phyloP scores from a whole-genome alignment of 2,113 vertebrate genomes.

The Macrotis lagotis region DNA sequence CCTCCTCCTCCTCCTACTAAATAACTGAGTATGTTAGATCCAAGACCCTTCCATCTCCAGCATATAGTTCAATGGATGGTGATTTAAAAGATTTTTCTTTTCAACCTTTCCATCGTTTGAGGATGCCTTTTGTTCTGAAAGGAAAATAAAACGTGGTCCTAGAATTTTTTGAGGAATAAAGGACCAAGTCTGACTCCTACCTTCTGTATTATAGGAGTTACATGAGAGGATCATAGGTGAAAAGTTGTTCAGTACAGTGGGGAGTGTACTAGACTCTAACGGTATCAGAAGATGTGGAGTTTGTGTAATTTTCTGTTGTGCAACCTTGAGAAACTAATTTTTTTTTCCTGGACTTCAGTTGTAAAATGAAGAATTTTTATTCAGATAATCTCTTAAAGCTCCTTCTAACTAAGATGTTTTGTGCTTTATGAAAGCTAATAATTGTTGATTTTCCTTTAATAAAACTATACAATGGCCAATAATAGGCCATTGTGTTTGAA shows the following conservation, averaged over 20 bases:
- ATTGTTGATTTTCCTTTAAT: background rate
- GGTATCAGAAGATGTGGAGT: background rate
- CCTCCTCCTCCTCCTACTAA: too few relatives aligned
- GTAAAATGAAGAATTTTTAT: background rate
- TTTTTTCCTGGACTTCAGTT: background rate
- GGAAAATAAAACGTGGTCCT: background rate
- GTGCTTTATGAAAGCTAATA: background rate
- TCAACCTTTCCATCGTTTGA: background rate
- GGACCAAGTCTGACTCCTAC: background rate
- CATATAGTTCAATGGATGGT: background rate
- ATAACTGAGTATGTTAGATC: background rate
- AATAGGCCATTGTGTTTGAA: too few relatives aligned
- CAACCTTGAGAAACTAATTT: background rate
- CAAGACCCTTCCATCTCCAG: background rate
- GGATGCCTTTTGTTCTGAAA: background rate
- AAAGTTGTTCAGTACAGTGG: background rate
- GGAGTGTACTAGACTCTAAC: background rate
- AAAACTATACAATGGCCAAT: background rate
- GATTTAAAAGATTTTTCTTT: background rate
- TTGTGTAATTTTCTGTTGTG: background rate
- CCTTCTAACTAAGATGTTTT: background rate
- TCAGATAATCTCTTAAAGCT: background rate
- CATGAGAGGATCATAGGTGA: background rate
- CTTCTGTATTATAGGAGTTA: background rate
- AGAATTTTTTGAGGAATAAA: background rate